Evolutionary conservation across 1,140 invertebrate species (phyloP).

Genomic region (Drosophila pandora): DNA sequence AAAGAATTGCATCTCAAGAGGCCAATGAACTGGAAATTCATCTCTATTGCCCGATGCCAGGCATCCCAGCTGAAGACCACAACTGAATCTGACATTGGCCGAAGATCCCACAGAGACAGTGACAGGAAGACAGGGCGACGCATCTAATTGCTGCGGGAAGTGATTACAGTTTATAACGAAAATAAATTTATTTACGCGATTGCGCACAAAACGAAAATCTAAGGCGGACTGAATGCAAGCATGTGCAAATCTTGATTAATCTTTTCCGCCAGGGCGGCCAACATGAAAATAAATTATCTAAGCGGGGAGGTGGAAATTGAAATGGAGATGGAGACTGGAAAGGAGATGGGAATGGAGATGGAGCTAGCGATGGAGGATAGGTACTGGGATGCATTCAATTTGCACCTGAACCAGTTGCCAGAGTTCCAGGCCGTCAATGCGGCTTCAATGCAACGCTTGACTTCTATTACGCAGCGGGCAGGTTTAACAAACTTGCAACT

Average conservation of each 20-base stretch:
- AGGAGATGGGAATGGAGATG: conserved; percentile 1
- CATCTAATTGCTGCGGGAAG: conserved; percentile 71
- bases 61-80: neutral
- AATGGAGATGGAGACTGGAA: neutral
- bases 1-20: neutral
- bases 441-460: conserved; percentile 68
- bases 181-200: conserved; percentile 66
- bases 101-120: conserved; percentile 12
- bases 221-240: conserved; percentile 49
- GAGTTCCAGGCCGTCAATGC: conserved; percentile 58
- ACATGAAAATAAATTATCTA: conserved; percentile 76
- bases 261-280: conserved; percentile 72
- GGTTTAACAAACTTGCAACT: conserved; percentile 68
- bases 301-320: conserved; percentile 2
- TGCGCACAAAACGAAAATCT: conserved; percentile 19
- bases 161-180: conserved; percentile 71
- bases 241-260: conserved; percentile 82
- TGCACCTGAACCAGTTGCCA: conserved; percentile 79
- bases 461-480: conserved; percentile 74
- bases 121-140: conserved; percentile 24
- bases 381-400: conserved; percentile 64
- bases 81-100: neutral
- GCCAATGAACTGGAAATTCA: conserved; percentile 3
- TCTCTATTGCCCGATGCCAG: neutral
- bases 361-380: neutral